phyloP scores from a whole-genome alignment of 2,797 vertebrate species.

The Melanotaenia parkinsoni region DNA sequence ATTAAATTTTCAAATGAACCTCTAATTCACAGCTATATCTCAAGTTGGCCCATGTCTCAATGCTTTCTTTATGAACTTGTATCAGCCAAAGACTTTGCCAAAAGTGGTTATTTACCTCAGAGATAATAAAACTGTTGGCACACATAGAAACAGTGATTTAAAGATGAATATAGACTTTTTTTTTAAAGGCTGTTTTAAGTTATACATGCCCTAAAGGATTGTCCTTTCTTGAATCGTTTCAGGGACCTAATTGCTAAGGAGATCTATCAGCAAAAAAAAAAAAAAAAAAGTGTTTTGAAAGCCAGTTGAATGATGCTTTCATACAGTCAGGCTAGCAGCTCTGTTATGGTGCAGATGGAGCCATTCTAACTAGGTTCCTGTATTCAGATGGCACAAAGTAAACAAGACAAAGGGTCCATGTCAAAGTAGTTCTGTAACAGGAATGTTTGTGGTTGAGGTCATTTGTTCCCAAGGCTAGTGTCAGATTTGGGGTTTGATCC shows the following conservation, averaged over 20 bases:
- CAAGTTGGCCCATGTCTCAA: conserved; percentile 15
- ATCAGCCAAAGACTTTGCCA: conserved; percentile 37
- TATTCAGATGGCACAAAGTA: too few species aligned
- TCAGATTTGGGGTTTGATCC: not conserved
- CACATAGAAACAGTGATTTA: conserved; percentile 44
- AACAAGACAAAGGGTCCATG: too few species aligned
- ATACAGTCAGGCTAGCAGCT: not conserved
- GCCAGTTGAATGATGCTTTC: not conserved
- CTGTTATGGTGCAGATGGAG: not conserved
- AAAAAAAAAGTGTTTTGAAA: conserved; percentile 16
- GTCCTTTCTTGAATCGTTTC: conserved; percentile 26
- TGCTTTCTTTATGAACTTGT: conserved; percentile 41
- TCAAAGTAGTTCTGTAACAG: too few species aligned
- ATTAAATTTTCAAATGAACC: conserved; percentile 29
- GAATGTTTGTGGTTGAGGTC: too few species aligned
- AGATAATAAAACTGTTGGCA: conserved; percentile 49
- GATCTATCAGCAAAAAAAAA: conserved; percentile 26
- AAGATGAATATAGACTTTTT: conserved; percentile 33
- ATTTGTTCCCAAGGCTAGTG: too few species aligned
- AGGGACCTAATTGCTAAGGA: conserved; percentile 7
- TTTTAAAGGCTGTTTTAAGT: conserved; percentile 15
- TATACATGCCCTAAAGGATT: conserved; percentile 11
- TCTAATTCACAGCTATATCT: conserved; percentile 32
- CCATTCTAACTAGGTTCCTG: not conserved
- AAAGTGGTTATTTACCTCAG: conserved; percentile 34